Evolutionary conservation across 1,140 invertebrate species (phyloP), one percentile per base, ranked within the genome.

Genomic region (Araneus ventricosus): DNA sequence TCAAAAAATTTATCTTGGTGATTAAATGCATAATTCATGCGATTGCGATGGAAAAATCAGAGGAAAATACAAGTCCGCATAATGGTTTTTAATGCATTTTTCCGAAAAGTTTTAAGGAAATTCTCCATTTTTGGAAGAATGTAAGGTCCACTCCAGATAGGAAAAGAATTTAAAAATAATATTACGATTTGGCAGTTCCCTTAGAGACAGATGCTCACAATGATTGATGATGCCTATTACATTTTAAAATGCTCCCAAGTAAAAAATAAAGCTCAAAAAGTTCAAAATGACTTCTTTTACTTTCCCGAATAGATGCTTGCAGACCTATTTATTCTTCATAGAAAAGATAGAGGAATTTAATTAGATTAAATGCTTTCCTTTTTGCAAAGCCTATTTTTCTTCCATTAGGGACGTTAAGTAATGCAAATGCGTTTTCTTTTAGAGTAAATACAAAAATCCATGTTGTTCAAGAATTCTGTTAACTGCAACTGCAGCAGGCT

Each of bases 211-310:
- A 86, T 20, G 34, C 27, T 10, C 84, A 22, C 57, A 30, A 61
- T 86, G 84, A 86, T 86, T 86, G 84, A 86, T 86, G 84, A 86
- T 34, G 57, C 22, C 84, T 34, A 86, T 86, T 86, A 86, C 30
- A 37, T 45, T 86, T 61, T 57, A 86, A 86, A 86, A 86, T 86
- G 84, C 45, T 39, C 7, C 17, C 24, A 17, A 61, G 10, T 8
- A n/a, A 7, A 45, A 45, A 27, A 84, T 4, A 10, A 52, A 52
- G n/a, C 39, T 84, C 27, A n/a, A 52, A 75, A 45, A 84, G 37
- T 84, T 84, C 24, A 80, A 7, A 41, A 80, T 80, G 39, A 80
- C 39, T 80, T 80, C 24, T 27, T 67, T 67, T 67, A 39, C 34
- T 80, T 80, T 37, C 34, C 79, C 6, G 8, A 37, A 24, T 24